Base-by-base conservation (phyloP, 2,888 invertebrate genomes). In the Platerodrilus igneus region DNA sequence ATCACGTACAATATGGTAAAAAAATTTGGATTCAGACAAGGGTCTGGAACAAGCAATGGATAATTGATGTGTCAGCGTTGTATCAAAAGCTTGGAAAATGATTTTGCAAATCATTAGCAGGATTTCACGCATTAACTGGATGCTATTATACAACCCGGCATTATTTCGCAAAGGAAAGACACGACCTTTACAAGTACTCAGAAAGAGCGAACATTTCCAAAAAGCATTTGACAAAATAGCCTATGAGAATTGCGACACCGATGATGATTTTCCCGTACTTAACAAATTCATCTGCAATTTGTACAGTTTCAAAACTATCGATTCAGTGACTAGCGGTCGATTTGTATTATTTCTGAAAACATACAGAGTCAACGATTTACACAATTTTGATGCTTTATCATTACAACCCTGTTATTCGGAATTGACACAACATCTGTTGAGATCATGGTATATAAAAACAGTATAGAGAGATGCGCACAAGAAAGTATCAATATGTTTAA, bases 121-220 rank as follows among this genome's bases (percentile, higher is more conserved):
- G 16, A 31, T 31, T 31, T 10, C 37, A 37, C 31, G 37, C 37
- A 17, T 19, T 37, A n/a, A 31, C 31, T 5, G 37, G 31, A 15
- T 32, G 33, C 7, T 21, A 32, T 32, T 32, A 11, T 25, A n/a
- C n/a, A 25, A 22, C 22, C 22, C 21, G 4, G 25, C 33, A 25
- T 32, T 32, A 22, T 34, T 13, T 14, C 17, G 34, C n/a, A 34
- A 34, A 15, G 34, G 34, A 13, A 34, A 34, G 19, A 9, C 8
- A n/a, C 9, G 15, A n/a, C 34, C 34, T 6, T 34, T 34, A 4
- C 22, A 25, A 34, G 14, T 23, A 13, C 23, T 34, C 8, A 17
- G 23, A 14, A 25, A 34, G 14, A 11, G 14, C 7, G 15, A 13
- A 23, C 7, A 34, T 7, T 34, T 21, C 14, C 23, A 23, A 34